Conservation (phyloP, 2,797 vertebrate species). For the Tachyglossus aculeatus region DNA sequence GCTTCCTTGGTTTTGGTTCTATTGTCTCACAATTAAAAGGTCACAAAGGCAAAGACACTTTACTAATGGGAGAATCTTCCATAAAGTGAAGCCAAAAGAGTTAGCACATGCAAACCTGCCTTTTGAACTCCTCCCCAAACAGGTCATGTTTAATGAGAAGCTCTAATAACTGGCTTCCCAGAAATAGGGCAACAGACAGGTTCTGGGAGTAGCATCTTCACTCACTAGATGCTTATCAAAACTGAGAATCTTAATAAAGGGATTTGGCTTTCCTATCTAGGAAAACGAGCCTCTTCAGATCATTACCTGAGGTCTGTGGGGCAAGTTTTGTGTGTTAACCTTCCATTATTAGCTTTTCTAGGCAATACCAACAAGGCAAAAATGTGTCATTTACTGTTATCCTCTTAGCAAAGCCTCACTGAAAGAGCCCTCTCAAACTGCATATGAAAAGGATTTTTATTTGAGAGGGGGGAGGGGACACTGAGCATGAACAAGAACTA, state of each 20-base stretch:
- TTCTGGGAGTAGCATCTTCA: conserved; percentile 16
- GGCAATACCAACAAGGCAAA: background rate
- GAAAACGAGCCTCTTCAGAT: background rate
- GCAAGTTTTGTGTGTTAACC: too few relatives aligned
- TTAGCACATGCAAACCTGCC: background rate
- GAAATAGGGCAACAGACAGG: background rate
- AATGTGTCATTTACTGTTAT: background rate
- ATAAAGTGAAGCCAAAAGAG: background rate
- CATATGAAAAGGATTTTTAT: background rate
- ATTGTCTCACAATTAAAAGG: background rate
- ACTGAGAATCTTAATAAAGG: background rate
- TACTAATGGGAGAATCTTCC: background rate
- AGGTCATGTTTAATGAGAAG: background rate
- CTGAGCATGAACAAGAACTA: background rate
- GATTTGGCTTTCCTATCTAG: background rate
- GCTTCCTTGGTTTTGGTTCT: background rate
- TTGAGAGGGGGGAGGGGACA: background rate
- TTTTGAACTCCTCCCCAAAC: background rate
- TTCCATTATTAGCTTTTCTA: background rate
- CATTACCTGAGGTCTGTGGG: background rate
- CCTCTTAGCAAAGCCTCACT: background rate
- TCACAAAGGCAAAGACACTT: background rate
- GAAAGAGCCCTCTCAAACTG: background rate
- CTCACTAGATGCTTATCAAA: background rate
- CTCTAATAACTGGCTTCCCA: background rate